Conservation (phyloP, 2,797 vertebrate species). For the Orestias chungarensis region DNA sequence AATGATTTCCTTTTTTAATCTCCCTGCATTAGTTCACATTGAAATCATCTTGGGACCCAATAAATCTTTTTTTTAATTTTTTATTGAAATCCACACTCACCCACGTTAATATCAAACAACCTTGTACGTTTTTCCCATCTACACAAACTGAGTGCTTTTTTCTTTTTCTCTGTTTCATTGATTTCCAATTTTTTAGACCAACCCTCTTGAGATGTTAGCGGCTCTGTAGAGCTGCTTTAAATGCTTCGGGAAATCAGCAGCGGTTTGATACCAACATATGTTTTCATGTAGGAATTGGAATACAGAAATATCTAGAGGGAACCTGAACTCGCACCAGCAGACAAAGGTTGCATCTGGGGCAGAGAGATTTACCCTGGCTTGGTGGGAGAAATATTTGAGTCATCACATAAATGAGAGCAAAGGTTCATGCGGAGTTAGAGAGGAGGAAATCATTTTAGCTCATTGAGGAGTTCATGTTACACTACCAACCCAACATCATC, state of each 20-base stretch:
- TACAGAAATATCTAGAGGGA: constrained; percentile 48
- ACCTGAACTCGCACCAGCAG: constrained; percentile 8
- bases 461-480: not conserved
- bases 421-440: constrained; percentile 12
- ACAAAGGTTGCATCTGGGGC: constrained; percentile 23
- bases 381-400: constrained; percentile 43
- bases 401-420: constrained; percentile 23
- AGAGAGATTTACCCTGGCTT: constrained; percentile 37
- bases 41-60: not conserved
- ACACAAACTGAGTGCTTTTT: constrained; percentile 25
- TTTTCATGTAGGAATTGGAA: constrained; percentile 58
- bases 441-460: constrained; percentile 2
- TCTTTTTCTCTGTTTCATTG: constrained; percentile 13
- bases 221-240: constrained; percentile 16
- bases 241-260: constrained; percentile 37
- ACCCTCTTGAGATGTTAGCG: not conserved
- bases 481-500: not conserved
- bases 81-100: constrained; percentile 2
- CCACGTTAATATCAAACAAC: not conserved
- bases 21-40: not conserved
- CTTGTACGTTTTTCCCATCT: constrained; percentile 11
- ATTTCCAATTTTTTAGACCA: constrained; percentile 20
- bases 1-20: not conserved
- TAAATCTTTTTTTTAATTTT: not conserved
- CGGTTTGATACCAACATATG: constrained; percentile 62